phyloP scores from a whole-genome alignment of 2,797 vertebrate genomes.

The Distichodus sexfasciatus region DNA sequence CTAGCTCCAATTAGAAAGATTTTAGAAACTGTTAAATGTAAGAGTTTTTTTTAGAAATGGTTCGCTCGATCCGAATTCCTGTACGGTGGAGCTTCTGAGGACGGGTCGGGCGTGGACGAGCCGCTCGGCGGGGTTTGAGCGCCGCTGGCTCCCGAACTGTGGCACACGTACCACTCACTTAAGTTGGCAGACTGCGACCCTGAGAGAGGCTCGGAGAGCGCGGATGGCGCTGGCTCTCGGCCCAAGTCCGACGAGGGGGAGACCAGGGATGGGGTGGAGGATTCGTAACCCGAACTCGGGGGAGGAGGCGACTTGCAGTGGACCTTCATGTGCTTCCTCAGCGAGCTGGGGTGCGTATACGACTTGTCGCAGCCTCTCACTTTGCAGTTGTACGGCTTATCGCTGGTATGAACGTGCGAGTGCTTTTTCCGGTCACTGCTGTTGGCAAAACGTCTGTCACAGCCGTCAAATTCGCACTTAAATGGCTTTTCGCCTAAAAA shows the following conservation, averaged over 20 bases:
- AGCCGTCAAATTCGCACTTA: slow-evolving; percentile 97
- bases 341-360: slow-evolving; percentile 96
- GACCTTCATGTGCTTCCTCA: slow-evolving; percentile 98
- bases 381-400: slow-evolving; percentile 99
- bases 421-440: slow-evolving; percentile 99
- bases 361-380: slow-evolving; percentile 98
- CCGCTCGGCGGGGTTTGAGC: slow-evolving; percentile 74
- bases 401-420: slow-evolving; percentile 97
- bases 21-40: slow-evolving; percentile 36
- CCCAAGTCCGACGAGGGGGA: slow-evolving; percentile 92
- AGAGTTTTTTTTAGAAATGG: slow-evolving; percentile 60
- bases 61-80: slow-evolving; percentile 73
- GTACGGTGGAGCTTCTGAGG: slow-evolving; percentile 68
- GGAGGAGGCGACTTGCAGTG: slow-evolving; percentile 97
- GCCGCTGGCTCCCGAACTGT: slow-evolving; percentile 80
- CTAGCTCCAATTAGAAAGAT: no score
- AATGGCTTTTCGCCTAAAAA: slow-evolving; percentile 94
- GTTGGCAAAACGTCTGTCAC: slow-evolving; percentile 97
- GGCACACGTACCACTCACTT: slow-evolving; percentile 98
- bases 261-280: slow-evolving; percentile 87
- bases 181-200: slow-evolving; percentile 85
- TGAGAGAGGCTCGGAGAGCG: slow-evolving; percentile 77
- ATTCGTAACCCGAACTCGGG: slow-evolving; percentile 93
- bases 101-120: slow-evolving; percentile 71
- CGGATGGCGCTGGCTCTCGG: slow-evolving; percentile 78